These are phyloP conservation scores for Micromesistius poutassou DNA, from an alignment of 2,797 vertebrate genomes.

Conservation along the genomic window DNA sequence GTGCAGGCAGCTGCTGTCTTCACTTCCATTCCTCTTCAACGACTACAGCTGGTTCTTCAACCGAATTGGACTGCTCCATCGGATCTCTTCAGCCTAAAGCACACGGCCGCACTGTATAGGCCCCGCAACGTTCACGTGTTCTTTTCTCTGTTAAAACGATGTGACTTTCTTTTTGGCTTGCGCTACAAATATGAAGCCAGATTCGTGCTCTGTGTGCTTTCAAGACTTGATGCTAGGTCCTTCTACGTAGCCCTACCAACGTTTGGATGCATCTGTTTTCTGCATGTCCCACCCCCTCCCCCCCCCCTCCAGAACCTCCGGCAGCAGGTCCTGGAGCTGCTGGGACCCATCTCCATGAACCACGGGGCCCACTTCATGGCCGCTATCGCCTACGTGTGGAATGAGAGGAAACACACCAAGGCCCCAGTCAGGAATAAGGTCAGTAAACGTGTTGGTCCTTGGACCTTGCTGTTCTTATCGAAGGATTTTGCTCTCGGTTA, in stretches of 20 bases:
- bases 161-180: background rate
- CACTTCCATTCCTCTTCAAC: background rate
- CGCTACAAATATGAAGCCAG: too few relatives aligned
- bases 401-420: conserved; percentile 90
- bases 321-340: conserved; percentile 93
- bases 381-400: conserved; percentile 98
- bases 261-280: background rate
- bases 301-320: conserved; percentile 83
- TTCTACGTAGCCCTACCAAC: background rate
- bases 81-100: background rate
- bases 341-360: conserved; percentile 98
- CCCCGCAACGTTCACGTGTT: background rate
- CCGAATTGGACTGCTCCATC: background rate
- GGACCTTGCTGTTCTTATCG: background rate
- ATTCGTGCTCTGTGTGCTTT: too few relatives aligned
- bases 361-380: conserved; percentile 98
- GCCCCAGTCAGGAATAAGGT: conserved; percentile 85
- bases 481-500: background rate
- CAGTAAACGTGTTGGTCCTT: background rate
- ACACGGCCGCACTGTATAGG: background rate
- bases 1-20: background rate
- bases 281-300: background rate
- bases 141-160: background rate
- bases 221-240: background rate
- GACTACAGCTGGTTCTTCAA: background rate